Evolutionary conservation across 2,113 vertebrate genomes (phyloP), one percentile per base, ranked within the genome.

Genomic region (Coturnix japonica): DNA sequence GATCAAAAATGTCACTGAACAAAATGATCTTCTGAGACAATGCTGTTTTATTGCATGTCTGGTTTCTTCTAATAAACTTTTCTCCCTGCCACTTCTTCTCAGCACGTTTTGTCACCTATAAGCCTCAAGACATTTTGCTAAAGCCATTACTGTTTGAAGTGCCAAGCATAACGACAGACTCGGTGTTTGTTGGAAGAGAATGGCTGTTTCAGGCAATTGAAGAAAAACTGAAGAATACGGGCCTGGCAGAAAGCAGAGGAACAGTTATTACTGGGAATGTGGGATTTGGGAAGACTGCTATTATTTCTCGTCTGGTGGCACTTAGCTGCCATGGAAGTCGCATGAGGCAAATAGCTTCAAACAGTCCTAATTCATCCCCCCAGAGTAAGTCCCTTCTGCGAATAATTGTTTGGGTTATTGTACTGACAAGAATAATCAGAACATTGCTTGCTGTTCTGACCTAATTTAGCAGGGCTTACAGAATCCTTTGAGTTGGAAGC

Each of bases 271-370:
- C 98, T 87, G 99, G 99, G 47, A 99, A 97, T 7, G 99, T 99
- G 91, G 99, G 99, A 14, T 99, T 99, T 81, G 99, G 99, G 88
- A 99, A 99, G 97, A 99, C 99, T 0, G 99, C 99, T 6, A 91
- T 99, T 73, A 97, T 99, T 95, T 99, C 99, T 31, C 98, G 99
- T 73, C 96, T 99, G 91, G 99, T 99, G 81, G 99, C 99, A 0
- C 98, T 99, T 39, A 99, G 99, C 97, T 99, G 99, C 95, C 99
- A 99, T 2, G 99, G 99, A 25, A 98, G 98, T 78, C 98, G 99
- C 76, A 99, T 99, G 99, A 98, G 99, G 37, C 99, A 99, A 94
- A 99, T 99, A 15, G 99, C 99, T 71, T 99, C 99, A 89, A 99
- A 97, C 96, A 99, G 98, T 84, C 98, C 98, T 4, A 93, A 96